phyloP scores from a whole-genome alignment of 2,113 vertebrate genomes.

The Peucedramus taeniatus region DNA sequence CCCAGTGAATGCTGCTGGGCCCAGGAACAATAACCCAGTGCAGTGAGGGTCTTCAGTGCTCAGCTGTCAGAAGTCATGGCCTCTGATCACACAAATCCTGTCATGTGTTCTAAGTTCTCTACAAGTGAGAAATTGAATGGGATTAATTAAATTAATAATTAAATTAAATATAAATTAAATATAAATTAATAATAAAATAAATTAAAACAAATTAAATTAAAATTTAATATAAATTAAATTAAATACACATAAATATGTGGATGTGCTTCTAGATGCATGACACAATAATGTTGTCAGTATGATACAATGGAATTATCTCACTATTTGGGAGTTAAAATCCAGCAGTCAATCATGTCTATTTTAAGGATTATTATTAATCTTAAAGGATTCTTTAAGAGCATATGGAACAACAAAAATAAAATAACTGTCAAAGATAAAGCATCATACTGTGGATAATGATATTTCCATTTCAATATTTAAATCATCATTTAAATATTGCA shows the following conservation, averaged over 20 bases:
- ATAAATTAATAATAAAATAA: too few relatives aligned
- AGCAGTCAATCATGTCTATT: neutral
- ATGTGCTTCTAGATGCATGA: neutral
- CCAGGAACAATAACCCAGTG: neutral
- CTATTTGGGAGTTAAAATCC: neutral
- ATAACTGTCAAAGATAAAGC: neutral
- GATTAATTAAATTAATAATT: neutral
- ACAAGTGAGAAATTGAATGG: neutral
- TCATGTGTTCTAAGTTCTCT: neutral
- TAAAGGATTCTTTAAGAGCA: neutral
- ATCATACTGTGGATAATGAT: neutral
- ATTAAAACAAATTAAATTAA: too few relatives aligned
- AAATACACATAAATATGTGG: neutral
- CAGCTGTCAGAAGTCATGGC: neutral
- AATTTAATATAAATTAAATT: too few relatives aligned
- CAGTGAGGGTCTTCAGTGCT: neutral
- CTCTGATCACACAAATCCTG: neutral
- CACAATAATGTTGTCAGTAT: neutral
- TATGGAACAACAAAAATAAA: neutral
- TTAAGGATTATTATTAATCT: too few relatives aligned
- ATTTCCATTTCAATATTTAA: neutral
- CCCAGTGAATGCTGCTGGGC: neutral
- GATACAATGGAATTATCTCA: neutral
- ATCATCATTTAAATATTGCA: neutral
- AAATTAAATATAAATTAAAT: too few relatives aligned